A percentile compares a stretch with the other conserved stretches of the same genome.
Conservation (phyloP, 2,113 vertebrate genomes). For the Bothrops jararaca region DNA sequence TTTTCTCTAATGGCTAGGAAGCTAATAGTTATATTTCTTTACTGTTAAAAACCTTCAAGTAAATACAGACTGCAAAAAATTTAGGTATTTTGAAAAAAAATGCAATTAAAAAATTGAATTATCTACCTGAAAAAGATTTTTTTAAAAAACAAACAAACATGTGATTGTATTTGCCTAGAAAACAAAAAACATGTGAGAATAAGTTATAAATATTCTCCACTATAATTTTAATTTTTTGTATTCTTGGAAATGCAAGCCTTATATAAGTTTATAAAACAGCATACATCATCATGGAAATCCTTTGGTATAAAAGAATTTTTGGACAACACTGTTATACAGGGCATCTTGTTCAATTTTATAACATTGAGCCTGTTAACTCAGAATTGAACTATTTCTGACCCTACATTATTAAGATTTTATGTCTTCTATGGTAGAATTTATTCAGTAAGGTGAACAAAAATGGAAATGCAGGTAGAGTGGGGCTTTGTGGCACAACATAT, state of each 20-base stretch:
- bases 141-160: constrained; percentile 28
- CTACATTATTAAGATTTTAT: background rate
- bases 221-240: background rate
- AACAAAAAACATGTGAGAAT: constrained; percentile 18
- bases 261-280: background rate
- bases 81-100: constrained; percentile 38
- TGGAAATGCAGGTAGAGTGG: background rate
- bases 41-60: constrained; percentile 18
- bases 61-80: constrained; percentile 39
- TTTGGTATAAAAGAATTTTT: background rate
- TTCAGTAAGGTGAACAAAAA: background rate
- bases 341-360: background rate
- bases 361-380: background rate
- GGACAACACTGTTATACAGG: background rate
- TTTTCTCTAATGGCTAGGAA: background rate
- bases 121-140: constrained; percentile 18
- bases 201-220: background rate
- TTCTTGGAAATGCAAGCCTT: background rate
- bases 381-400: background rate
- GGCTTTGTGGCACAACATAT: background rate
- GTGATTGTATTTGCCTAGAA: background rate
- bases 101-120: constrained; percentile 37
- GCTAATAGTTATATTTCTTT: constrained; percentile 20
- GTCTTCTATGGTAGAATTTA: background rate
- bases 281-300: background rate